Conservation (phyloP, 1,140 invertebrate genomes). For the Drosophila bipectinata region DNA sequence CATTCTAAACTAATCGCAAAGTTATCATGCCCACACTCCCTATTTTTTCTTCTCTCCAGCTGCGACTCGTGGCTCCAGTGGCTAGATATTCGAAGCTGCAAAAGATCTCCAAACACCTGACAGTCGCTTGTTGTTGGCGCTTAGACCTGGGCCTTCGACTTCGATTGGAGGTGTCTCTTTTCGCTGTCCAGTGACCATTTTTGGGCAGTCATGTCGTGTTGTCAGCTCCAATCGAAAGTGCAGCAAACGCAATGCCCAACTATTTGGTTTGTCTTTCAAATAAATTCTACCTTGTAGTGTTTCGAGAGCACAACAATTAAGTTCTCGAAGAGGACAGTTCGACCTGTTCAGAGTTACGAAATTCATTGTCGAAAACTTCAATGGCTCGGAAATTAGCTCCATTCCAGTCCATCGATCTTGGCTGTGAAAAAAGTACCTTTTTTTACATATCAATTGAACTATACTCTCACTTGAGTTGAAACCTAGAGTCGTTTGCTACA, state of each 20-base stretch:
- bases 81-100: slow-evolving; percentile 17
- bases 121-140: slow-evolving; percentile 63
- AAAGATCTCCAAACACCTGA: slow-evolving; percentile 68
- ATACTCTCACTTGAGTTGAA: slow-evolving; percentile 73
- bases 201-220: slow-evolving; percentile 34
- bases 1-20: slow-evolving; percentile 39
- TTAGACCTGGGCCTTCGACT: slow-evolving; percentile 40
- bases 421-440: slow-evolving; percentile 30
- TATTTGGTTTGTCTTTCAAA: slow-evolving; percentile 25
- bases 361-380: slow-evolving; percentile 45
- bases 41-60: slow-evolving; percentile 9
- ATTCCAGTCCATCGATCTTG: slow-evolving; percentile 46
- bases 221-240: slow-evolving; percentile 43
- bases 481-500: slow-evolving; percentile 59
- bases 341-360: slow-evolving; percentile 50
- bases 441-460: slow-evolving; percentile 56
- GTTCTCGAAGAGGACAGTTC: slow-evolving; percentile 49
- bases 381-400: slow-evolving; percentile 60
- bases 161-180: slow-evolving; percentile 15
- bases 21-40: slow-evolving; percentile 44
- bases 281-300: slow-evolving; percentile 41
- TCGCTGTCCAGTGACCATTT: slow-evolving; percentile 40
- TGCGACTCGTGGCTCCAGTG: slow-evolving; percentile 55
- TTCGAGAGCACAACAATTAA: slow-evolving; percentile 67
- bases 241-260: slow-evolving; percentile 42